Evolutionary conservation across 1,140 invertebrate genomes (phyloP), one percentile per base, ranked within the genome.

Genomic region (Adelges cooleyi): DNA sequence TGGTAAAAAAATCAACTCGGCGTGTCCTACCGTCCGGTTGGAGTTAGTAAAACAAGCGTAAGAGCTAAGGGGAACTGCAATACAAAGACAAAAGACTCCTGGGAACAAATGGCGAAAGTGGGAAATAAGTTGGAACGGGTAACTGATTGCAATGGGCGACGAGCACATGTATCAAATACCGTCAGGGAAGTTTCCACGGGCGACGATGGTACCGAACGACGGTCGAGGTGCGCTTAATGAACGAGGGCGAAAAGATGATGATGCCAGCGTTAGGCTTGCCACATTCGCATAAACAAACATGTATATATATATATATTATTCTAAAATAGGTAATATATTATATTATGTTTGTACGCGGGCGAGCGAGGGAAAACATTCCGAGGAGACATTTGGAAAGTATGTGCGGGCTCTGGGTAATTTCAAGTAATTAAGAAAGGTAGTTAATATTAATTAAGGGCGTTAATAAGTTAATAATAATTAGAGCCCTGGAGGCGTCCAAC

Each of bases 381-480:
- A 59, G 40, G 54, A 59, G 54, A 59, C 54, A 59, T 46, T 59
- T 17, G 42, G 11, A 59, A 46, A 46, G 54, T 59, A 29, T 59
- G 54, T 46, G 40, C n/a, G 54, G 11, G 54, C 13, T 17, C 54
- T 40, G 40, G 54, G 54, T 59, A 59, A 59, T 59, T 59, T 59
- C 54, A 29, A 59, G 54, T 59, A 59, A 59, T 59, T 59, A 59
- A 59, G 54, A 59, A 59, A 59, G 54, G 54, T 59, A 59, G 54
- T 59, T 59, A 44, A 59, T 59, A 59, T 59, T 59, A 59, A 59
- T 59, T 59, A 59, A 59, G 23, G 42, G 54, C 54, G 54, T 44
- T 59, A 46, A 59, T 59, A 59, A 59, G 54, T 59, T 59, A 59
- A 59, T 59, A 59, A 59, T 59, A 59, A 59, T 59, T 59, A 59